phyloP scores from a whole-genome alignment of 2,113 vertebrate genomes.

The Hyaena hyaena region DNA sequence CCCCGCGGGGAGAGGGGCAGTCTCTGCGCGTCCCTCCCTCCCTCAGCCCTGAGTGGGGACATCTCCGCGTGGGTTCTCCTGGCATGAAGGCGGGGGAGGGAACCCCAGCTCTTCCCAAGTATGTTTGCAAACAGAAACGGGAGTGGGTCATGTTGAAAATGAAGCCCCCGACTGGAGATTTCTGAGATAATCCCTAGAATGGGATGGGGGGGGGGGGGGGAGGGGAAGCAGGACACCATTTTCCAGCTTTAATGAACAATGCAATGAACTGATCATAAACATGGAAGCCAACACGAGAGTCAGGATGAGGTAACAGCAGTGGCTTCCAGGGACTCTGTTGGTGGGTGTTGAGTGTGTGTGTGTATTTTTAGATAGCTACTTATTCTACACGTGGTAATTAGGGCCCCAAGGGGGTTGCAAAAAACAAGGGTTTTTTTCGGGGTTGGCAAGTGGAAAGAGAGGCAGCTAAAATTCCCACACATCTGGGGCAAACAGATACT shows the following conservation, averaged over 20 bases:
- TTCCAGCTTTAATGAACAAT: constrained; percentile 77
- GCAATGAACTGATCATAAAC: constrained; percentile 75
- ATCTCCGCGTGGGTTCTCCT: background rate
- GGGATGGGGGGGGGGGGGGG: background rate
- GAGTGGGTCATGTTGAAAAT: constrained; percentile 9
- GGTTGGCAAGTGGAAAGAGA: constrained; percentile 52
- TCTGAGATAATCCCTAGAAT: background rate
- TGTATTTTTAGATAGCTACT: constrained; percentile 65
- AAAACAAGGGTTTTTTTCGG: constrained; percentile 54
- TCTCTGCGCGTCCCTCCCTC: background rate
- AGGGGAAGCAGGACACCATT: background rate
- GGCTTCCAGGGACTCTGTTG: constrained; percentile 8
- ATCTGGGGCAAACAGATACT: constrained; percentile 87
- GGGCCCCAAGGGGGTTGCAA: constrained; percentile 66
- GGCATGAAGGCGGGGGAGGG: background rate
- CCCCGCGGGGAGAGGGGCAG: accelerated
- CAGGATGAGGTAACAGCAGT: background rate
- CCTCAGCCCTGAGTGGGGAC: background rate
- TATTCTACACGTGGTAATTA: constrained; percentile 73
- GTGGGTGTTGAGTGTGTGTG: constrained; percentile 33
- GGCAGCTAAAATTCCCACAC: constrained; percentile 89
- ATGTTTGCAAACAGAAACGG: constrained; percentile 22
- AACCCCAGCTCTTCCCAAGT: background rate
- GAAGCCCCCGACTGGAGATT: background rate
- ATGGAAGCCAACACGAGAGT: constrained; percentile 31